phyloP scores from a whole-genome alignment of 2,888 invertebrate genomes.

The Zygothrica quintamaculata region DNA sequence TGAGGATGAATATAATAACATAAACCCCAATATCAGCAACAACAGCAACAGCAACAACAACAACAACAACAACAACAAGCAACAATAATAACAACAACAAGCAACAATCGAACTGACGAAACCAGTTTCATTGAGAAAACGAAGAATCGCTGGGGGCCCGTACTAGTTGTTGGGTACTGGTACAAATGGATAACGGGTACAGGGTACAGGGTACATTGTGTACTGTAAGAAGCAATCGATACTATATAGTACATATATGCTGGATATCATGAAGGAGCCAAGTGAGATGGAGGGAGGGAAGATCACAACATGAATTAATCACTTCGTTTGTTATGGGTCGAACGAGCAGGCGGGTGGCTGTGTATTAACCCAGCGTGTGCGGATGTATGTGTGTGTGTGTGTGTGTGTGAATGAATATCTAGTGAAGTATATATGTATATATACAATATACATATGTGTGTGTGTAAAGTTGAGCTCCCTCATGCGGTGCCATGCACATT shows the following conservation, averaged over 20 bases:
- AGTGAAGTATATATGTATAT: constrained; percentile 22
- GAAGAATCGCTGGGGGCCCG: constrained; percentile 68
- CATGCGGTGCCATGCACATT: constrained; percentile 61
- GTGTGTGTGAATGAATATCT: constrained; percentile 62
- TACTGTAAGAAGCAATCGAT: no score
- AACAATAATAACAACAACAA: constrained; percentile 27
- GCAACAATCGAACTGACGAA: constrained; percentile 71
- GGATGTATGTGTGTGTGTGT: constrained; percentile 73
- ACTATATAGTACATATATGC: neutral
- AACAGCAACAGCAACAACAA: constrained; percentile 29
- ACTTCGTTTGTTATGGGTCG: constrained; percentile 77
- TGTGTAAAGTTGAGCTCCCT: constrained; percentile 45
- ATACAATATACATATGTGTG: constrained; percentile 19
- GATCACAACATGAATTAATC: constrained; percentile 76
- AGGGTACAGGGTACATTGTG: constrained; percentile 8
- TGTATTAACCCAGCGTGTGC: constrained; percentile 68
- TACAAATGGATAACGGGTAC: constrained; percentile 1
- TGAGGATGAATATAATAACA: constrained; percentile 82
- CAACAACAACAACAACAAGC: constrained; percentile 40
- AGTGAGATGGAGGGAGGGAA: constrained; percentile 11
- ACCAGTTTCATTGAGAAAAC: constrained; percentile 84
- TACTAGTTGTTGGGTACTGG: constrained; percentile 30
- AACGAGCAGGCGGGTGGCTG: constrained; percentile 68
- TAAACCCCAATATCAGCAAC: constrained; percentile 80
- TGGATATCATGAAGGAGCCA: constrained; percentile 5